Percentiles rank a stretch among this genome's conserved stretches.
Evolutionary conservation across 2,113 vertebrate genomes (phyloP).

Genomic region (Carlito syrichta): DNA sequence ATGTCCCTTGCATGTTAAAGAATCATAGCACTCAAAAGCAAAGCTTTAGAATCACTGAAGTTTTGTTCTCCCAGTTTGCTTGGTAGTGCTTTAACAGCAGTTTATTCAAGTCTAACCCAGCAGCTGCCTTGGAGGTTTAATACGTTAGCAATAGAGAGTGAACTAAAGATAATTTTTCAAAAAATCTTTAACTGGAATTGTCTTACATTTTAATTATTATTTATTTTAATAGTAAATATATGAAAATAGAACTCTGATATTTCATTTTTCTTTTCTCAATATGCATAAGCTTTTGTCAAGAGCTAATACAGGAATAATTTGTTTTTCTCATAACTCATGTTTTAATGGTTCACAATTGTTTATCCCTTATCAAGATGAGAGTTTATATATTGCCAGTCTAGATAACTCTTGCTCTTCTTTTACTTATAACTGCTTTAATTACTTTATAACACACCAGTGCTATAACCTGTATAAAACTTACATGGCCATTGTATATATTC

Average conservation of each 20-base stretch:
- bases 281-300: not conserved
- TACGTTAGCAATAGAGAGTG: not conserved
- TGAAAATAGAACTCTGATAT: not conserved
- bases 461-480: not conserved
- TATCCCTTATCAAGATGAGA: not conserved
- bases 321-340: not conserved
- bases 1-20: not conserved
- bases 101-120: not conserved
- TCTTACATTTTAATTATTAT: not conserved
- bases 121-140: not conserved
- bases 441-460: not conserved
- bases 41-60: not conserved
- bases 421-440: not conserved
- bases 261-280: not conserved
- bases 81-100: not conserved
- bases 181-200: not conserved
- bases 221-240: not conserved
- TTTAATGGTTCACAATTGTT: slow-evolving; percentile 21
- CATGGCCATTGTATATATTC: not conserved
- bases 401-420: not conserved
- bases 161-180: not conserved
- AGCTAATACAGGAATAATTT: not conserved
- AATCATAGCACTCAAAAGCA: not conserved
- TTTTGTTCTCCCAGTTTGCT: not conserved
- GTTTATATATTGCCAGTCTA: slow-evolving; percentile 16